Base-by-base conservation (phyloP, 1,140 invertebrate genomes). In the Nephotettix cincticeps region DNA sequence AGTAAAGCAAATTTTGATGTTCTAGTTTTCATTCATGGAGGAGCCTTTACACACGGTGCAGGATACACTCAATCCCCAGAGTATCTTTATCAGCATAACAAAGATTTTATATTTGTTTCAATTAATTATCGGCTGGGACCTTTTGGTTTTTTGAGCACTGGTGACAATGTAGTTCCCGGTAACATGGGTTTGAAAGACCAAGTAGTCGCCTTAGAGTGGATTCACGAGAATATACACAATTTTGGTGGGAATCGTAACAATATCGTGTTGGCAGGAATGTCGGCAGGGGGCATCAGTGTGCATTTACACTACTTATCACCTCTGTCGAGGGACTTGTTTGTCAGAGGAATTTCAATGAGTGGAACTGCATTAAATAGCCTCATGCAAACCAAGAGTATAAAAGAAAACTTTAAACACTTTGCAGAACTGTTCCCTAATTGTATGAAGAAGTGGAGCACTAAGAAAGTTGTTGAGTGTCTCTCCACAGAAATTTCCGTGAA, bases 311-410 rank as follows among this genome's bases (percentile, higher is more conserved):
- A 77, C 47, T 51, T 81, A 0, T 77, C 78, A 0, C 76, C 77
- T 4, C 65, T 73, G 54, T 75, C 74, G 29, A 73, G 54, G 25
- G 74, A 84, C 65, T 32, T 65, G 27, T 65, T 65, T 76, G 77
- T 87, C 77, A 84, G 87, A 67, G 92, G 90, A 2, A 89, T 95
- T 51, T 88, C 93, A 0, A 86, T 90, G 80, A 94, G 92, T 77
- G 94, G 93, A 0, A 89, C 89, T 11, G 86, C 88, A 3, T 79
- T 93, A 0, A 81, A 85, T 74, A 86, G 86, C 1, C 95, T 90
- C 93, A 86, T 89, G 0, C 82, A 90, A 36, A 83, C 88, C 1
- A 83, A 89, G 76, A 86, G 89, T 43, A 83, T 91, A 88, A 0
- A 83, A 89, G 76, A 86, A 89, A 40, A 83, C 91, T 0, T 78